These are phyloP conservation scores for Lepetodrilus schrolli DNA, from an alignment of 2,888 invertebrate species.

Conservation along the genomic window DNA sequence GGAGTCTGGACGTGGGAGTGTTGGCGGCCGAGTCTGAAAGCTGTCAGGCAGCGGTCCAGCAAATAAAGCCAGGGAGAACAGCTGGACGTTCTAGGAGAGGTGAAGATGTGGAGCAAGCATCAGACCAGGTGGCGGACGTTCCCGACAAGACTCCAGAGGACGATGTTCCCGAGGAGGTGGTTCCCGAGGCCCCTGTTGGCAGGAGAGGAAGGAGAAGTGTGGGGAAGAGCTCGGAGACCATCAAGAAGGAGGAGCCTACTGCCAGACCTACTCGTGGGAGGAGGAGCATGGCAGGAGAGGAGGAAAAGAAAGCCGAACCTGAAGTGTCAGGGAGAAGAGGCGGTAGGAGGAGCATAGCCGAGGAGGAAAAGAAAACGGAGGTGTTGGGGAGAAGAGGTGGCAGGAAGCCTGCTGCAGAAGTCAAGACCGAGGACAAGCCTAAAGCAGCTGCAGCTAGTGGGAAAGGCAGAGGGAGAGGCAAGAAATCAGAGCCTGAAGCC, in stretches of 20 bases:
- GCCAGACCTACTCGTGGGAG: neutral
- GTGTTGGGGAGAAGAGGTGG: neutral
- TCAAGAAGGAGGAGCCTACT: neutral
- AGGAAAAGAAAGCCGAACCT: neutral
- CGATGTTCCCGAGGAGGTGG: too few relatives aligned
- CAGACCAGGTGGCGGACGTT: too few relatives aligned
- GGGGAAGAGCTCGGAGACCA: neutral
- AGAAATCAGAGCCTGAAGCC: too few relatives aligned
- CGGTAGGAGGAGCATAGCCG: neutral
- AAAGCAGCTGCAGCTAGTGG: conserved; percentile 8
- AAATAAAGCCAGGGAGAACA: too few relatives aligned
- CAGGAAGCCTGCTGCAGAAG: neutral
- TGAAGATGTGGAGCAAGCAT: too few relatives aligned
- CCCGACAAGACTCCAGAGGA: too few relatives aligned
- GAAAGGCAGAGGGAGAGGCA: conserved; percentile 26
- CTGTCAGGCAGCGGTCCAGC: neutral
- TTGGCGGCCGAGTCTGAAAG: neutral
- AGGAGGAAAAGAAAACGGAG: conserved; percentile 28
- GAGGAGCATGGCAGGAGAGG: neutral
- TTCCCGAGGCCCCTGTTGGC: neutral
- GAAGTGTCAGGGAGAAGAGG: neutral
- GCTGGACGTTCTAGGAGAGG: too few relatives aligned
- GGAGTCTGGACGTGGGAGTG: neutral
- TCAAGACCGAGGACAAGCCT: conserved; percentile 2
- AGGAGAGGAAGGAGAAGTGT: neutral